Percentiles rank a stretch among this genome's conserved stretches.
phyloP scores from a whole-genome alignment of 2,888 invertebrate genomes.

The Athetis lepigone region DNA sequence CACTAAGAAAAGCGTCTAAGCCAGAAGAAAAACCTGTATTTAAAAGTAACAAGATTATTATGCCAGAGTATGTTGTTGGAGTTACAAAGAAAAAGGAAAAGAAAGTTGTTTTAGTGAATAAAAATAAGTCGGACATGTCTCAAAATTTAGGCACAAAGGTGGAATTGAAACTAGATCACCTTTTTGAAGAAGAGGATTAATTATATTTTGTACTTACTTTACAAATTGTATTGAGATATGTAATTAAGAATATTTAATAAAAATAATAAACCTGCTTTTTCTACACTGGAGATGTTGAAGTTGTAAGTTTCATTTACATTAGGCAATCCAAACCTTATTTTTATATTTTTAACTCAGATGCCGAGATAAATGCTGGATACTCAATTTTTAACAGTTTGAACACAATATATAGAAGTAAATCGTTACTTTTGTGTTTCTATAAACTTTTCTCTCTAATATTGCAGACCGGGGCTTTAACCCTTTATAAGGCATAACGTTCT shows the following conservation, averaged over 20 bases:
- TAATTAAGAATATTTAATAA: constrained; percentile 19
- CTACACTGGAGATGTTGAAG: neutral
- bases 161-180: constrained; percentile 85
- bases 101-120: constrained; percentile 71
- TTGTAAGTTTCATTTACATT: neutral
- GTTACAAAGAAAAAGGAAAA: constrained; percentile 89
- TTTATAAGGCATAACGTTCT: too few species aligned
- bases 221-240: constrained; percentile 17
- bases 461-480: too few species aligned
- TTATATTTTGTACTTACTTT: constrained; percentile 23
- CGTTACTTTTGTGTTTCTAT: too few species aligned
- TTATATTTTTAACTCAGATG: too few species aligned
- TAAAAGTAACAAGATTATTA: constrained; percentile 93
- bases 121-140: constrained; percentile 33
- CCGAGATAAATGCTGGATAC: too few species aligned
- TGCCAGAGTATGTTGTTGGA: constrained; percentile 96
- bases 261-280: neutral
- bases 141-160: constrained; percentile 68
- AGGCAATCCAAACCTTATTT: too few species aligned
- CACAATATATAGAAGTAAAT: too few species aligned
- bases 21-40: constrained; percentile 85
- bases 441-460: too few species aligned
- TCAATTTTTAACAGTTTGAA: too few species aligned
- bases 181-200: constrained; percentile 82
- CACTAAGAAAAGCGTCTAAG: constrained; percentile 70